Percentiles rank a stretch among this genome's conserved stretches.
Evolutionary conservation across 2,797 vertebrate species (phyloP).

Genomic region (Crossoptilon crossoptilon): DNA sequence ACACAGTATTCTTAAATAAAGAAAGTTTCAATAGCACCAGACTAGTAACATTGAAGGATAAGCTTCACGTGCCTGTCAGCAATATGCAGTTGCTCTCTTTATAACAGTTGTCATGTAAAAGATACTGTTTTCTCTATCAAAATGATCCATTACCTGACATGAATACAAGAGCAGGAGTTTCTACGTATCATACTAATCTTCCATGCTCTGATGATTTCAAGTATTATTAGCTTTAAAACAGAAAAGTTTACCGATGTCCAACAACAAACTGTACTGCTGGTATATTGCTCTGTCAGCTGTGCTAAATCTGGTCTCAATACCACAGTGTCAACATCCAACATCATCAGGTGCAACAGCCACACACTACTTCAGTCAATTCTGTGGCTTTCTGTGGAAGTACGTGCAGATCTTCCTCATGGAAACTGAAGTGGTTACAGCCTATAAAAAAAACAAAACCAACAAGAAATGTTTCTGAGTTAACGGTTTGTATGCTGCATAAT

Average conservation of each 20-base stretch:
- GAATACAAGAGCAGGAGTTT: not conserved
- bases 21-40: not conserved
- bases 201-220: not conserved
- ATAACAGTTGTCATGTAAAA: not conserved
- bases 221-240: conserved; percentile 61
- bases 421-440: conserved; percentile 80
- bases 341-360: not conserved
- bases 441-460: not conserved
- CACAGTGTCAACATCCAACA: not conserved
- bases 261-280: not conserved
- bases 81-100: not conserved
- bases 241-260: conserved; percentile 14
- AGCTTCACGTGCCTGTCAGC: not conserved
- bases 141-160: not conserved
- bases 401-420: conserved; percentile 94
- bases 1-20: not conserved
- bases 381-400: conserved; percentile 87
- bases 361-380: conserved; percentile 58
- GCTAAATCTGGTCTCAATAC: conserved; percentile 3
- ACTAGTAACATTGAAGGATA: not conserved
- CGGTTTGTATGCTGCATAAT: not conserved
- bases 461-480: not conserved
- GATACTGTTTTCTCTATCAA: not conserved
- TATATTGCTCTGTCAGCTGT: not conserved
- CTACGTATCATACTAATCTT: not conserved